A percentile compares a stretch with the other conserved stretches of the same genome.
Conservation (phyloP, 35 echinoderm and acorn worm genomes). For the Hemicentrotus pulcherrimus region DNA sequence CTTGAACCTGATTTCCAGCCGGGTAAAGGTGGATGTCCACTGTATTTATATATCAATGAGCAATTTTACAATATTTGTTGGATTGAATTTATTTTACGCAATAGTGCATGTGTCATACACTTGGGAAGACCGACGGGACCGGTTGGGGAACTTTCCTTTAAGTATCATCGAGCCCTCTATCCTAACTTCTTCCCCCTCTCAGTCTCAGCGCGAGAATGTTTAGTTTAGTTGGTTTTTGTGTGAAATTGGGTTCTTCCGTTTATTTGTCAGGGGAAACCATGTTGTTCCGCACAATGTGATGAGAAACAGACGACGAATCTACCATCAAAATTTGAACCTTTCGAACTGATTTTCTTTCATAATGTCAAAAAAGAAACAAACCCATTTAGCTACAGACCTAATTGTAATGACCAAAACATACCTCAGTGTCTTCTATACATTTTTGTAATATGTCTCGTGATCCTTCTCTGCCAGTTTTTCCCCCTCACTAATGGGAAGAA, state of each 20-base stretch:
- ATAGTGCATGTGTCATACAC: background rate
- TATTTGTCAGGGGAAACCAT: background rate
- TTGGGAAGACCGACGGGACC: background rate
- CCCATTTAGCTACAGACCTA: no score
- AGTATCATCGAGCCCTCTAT: background rate
- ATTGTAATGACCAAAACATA: no score
- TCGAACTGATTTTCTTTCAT: background rate
- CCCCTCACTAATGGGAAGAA: no score
- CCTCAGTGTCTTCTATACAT: no score
- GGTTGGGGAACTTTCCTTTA: background rate
- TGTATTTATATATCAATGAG: no score
- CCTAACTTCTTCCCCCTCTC: background rate
- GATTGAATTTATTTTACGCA: background rate
- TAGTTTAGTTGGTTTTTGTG: background rate
- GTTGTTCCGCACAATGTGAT: background rate
- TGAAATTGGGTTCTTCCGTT: constrained; percentile 1
- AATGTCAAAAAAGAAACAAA: no score
- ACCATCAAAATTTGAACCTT: background rate
- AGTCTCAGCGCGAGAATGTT: background rate
- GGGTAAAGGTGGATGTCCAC: no score
- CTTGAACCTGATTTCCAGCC: no score
- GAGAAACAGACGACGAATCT: background rate
- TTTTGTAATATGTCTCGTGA: no score
- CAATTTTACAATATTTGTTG: no score
- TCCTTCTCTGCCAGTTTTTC: no score